These are phyloP conservation scores for Delia radicum DNA, from an alignment of 1,140 invertebrate species.

Conservation along the genomic window DNA sequence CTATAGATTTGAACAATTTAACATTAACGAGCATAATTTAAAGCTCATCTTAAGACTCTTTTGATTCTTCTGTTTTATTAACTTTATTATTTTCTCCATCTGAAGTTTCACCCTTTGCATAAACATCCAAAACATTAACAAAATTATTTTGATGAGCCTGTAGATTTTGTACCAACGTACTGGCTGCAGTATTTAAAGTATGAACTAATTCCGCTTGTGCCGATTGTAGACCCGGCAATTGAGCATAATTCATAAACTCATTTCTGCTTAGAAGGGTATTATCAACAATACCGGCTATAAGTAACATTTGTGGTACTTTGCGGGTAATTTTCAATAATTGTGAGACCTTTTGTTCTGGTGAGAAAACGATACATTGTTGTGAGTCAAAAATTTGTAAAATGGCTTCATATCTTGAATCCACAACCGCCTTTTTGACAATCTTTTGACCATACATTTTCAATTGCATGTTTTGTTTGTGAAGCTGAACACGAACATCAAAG, in stretches of 20 bases:
- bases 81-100: background rate
- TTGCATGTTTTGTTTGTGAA: conserved; percentile 67
- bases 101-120: conserved; percentile 50
- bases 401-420: conserved; percentile 63
- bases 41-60: too few relatives aligned
- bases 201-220: conserved; percentile 65
- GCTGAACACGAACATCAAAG: conserved; percentile 62
- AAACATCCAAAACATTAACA: conserved; percentile 64
- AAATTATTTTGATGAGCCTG: conserved; percentile 67
- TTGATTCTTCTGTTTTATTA: background rate
- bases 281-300: conserved; percentile 70
- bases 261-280: conserved; percentile 65
- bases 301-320: conserved; percentile 64
- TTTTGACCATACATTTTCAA: conserved; percentile 63
- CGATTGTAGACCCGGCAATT: conserved; percentile 63
- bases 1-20: too few relatives aligned
- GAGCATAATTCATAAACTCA: conserved; percentile 65
- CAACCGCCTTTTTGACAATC: conserved; percentile 63
- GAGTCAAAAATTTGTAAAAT: conserved; percentile 61
- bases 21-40: too few relatives aligned
- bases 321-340: conserved; percentile 63
- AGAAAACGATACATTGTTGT: conserved; percentile 65
- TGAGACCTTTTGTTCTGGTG: conserved; percentile 61
- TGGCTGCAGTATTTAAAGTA: conserved; percentile 64
- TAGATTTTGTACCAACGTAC: conserved; percentile 65